Evolutionary conservation across 2,888 invertebrate species (phyloP), one percentile per base, ranked within the genome.

Genomic region (Meteorus colon): DNA sequence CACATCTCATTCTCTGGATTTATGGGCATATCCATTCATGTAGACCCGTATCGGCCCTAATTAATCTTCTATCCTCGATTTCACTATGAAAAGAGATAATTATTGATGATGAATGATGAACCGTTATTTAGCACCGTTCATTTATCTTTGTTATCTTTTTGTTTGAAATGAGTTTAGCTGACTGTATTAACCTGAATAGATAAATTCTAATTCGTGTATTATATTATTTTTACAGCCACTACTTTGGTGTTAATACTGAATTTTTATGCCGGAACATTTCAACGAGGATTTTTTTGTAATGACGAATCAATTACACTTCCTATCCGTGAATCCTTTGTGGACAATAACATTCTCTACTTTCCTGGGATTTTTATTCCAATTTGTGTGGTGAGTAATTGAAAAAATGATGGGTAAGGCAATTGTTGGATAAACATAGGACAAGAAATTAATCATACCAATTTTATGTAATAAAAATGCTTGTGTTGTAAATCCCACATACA

Each of bases 211-310:
- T 73, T 51, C 31, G 63, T 41, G 14, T 5, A 24, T 27, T 10
- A 69, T n/a, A 60, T 59, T 73, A 5, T 34, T 67, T 41, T 41
- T 12, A 55, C 93, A 96, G 96, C 95, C 87, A 94, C 95, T 72
- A 92, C 95, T 86, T 92, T 95, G 14, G 94, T 96, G 82, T 90
- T 96, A 78, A 91, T 93, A 79, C 94, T 95, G 86, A 95, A 92
- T 87, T 86, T 95, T 74, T 93, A 94, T 92, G 96, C 95, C 19
- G 90, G 92, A 72, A 94, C 97, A 0, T 96, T 93, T 88, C 91
- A 94, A 82, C 91, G 98, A 78, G 99, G 99, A 51, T 98, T 98
- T 91, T 98, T 96, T 91, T 98, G 98, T 91, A 95, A 97, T 89
- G 99, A 99, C 91, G 96, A 97, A 86, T 95, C 96, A 73, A 92